A percentile compares a stretch with the other conserved stretches of the same genome.
These are phyloP conservation scores for Jordanella pulchra DNA, from an alignment of 2,797 vertebrate genomes.

Conservation along the genomic window DNA sequence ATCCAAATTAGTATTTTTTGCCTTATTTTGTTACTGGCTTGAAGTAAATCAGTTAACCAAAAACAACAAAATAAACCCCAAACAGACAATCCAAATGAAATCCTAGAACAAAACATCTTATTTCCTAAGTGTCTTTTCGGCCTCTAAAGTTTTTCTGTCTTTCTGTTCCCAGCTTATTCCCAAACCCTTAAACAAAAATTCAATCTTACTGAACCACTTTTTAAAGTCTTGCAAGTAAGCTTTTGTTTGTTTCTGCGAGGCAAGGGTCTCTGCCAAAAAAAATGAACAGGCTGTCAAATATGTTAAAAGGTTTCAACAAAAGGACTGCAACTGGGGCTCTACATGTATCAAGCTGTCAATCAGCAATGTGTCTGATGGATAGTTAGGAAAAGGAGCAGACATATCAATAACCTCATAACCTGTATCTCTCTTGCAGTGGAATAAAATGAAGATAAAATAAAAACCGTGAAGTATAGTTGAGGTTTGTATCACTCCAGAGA, in stretches of 20 bases:
- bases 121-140: too few species aligned
- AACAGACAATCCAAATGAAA: too few species aligned
- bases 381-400: background rate
- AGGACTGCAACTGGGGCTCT: background rate
- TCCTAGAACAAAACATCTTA: too few species aligned
- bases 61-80: too few species aligned
- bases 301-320: background rate
- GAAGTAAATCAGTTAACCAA: too few species aligned
- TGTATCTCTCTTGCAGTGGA: background rate
- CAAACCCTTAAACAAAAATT: background rate
- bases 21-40: too few species aligned
- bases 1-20: too few species aligned
- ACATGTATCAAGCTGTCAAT: background rate
- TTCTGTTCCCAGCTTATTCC: background rate
- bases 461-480: background rate
- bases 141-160: background rate
- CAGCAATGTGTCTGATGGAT: conserved; percentile 2
- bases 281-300: background rate
- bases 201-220: background rate
- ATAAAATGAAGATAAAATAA: background rate
- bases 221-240: background rate
- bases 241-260: background rate
- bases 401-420: background rate
- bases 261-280: background rate
- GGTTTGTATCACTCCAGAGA: background rate